These are phyloP conservation scores for Solea solea DNA, from an alignment of 2,113 vertebrate species.

Conservation along the genomic window DNA sequence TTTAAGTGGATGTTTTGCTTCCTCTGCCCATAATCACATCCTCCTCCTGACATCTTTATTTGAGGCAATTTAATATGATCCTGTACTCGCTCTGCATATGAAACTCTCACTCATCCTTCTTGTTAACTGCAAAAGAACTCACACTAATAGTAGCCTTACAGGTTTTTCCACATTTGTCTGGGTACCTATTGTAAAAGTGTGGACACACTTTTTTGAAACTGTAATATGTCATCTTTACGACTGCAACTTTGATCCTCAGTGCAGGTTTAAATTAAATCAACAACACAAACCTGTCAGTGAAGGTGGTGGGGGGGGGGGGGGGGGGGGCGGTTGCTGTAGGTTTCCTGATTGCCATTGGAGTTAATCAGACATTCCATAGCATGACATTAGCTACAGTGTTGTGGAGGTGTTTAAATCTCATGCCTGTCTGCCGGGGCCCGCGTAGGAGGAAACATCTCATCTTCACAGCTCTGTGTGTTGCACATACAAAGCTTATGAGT, in stretches of 20 bases:
- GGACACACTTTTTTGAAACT: no score
- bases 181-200: not conserved
- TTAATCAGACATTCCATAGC: constrained; percentile 40
- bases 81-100: constrained; percentile 31
- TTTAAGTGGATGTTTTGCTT: not conserved
- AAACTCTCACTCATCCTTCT: constrained; percentile 43
- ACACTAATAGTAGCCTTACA: constrained; percentile 22
- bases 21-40: not conserved
- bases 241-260: not conserved
- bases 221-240: not conserved
- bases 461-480: constrained; percentile 61
- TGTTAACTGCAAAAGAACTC: constrained; percentile 8
- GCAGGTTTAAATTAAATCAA: constrained; percentile 30
- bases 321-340: constrained; percentile 7
- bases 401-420: constrained; percentile 53
- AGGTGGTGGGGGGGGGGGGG: constrained; percentile 21
- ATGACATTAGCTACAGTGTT: constrained; percentile 49
- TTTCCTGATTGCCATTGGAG: constrained; percentile 26
- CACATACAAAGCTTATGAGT: constrained; percentile 48
- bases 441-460: constrained; percentile 72
- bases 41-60: constrained; percentile 25
- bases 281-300: constrained; percentile 7
- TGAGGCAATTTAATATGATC: constrained; percentile 23
- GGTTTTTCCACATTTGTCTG: not conserved
- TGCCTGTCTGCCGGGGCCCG: constrained; percentile 55